Evolutionary conservation across 2,888 invertebrate species (phyloP).

Genomic region (Pantelozetes paolii): DNA sequence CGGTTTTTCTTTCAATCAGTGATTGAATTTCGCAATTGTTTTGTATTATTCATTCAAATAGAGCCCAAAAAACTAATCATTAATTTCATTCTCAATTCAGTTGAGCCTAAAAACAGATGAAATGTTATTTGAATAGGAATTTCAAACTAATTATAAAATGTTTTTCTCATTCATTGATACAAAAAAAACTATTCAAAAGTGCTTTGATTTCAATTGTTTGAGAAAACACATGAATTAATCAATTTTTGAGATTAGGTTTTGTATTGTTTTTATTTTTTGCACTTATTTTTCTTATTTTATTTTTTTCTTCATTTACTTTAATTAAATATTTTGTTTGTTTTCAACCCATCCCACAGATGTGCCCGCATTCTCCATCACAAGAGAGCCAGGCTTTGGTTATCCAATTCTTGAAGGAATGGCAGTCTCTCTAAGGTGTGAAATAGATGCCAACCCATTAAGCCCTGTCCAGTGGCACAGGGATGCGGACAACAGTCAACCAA

Average conservation of each 20-base stretch:
- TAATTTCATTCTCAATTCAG: background rate
- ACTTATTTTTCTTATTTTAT: background rate
- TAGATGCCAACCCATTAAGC: constrained; percentile 85
- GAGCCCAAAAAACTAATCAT: background rate
- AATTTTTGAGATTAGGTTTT: background rate
- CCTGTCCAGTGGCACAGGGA: constrained; percentile 73
- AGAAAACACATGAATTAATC: background rate
- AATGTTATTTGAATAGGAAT: background rate
- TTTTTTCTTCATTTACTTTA: constrained; percentile 12
- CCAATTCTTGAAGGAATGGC: constrained; percentile 81
- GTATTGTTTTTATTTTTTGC: background rate
- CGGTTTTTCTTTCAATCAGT: no score
- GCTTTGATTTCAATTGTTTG: background rate
- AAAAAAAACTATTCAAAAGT: background rate
- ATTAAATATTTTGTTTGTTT: background rate
- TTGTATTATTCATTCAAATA: constrained; percentile 1
- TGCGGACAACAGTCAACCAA: constrained; percentile 42
- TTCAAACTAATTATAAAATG: background rate
- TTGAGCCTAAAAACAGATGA: background rate
- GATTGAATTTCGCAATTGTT: background rate
- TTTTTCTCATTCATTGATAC: background rate
- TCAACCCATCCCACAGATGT: constrained; percentile 62
- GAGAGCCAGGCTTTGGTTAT: constrained; percentile 87
- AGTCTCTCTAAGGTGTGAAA: constrained; percentile 83
- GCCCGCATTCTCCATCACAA: constrained; percentile 84